Evolutionary conservation across 2,888 invertebrate genomes (phyloP), one percentile per base, ranked within the genome.

Genomic region (Luperina nickerlii): DNA sequence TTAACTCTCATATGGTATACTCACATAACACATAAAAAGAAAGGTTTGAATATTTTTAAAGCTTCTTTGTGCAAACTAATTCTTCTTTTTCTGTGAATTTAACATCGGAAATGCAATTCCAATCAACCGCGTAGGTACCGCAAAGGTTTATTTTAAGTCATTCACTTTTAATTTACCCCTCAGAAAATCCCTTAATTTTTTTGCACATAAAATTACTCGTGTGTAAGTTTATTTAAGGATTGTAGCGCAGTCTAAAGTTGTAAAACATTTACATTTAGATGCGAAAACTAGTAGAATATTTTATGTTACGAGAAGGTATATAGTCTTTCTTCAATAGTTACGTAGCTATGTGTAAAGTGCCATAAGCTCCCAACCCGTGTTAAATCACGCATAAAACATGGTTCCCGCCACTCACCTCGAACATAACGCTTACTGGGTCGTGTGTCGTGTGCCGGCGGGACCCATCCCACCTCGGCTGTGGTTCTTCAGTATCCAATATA

Each of bases 361-460:
- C 71, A 79, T 87, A 88, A 84, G 84, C 79, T 87, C 74, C 63
- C 78, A 72, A 78, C 83, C 76, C 88, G 76, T 85, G 81, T 82
- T 82, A 88, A 87, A 85, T 88, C 80, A 81, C 86, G 81, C 83
- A 83, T 87, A 79, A 87, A 89, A 88, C 80, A 79, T 74, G 75
- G 68, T 76, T 57, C 69, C 62, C 80, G 71, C 67, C 75, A 85
- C 74, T 89, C 78, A 84, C 76, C 65, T 81, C 67, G 74, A 78
- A 78, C 83, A 81, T 79, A 88, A 78, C 78, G 78, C 86, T 88
- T 71, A 89, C 79, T 78, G 69, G 81, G 68, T 83, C 76, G 71
- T 79, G 60, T 83, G 71, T 62, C 79, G 72, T 72, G 66, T 68
- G 69, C 69, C 78, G 71, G 71, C 76, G 81, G 78, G 77, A 81